A percentile compares a stretch with the other conserved stretches of the same genome.
These are phyloP conservation scores for Passer montanus DNA, from an alignment of 2,113 vertebrate genomes.

Conservation along the genomic window DNA sequence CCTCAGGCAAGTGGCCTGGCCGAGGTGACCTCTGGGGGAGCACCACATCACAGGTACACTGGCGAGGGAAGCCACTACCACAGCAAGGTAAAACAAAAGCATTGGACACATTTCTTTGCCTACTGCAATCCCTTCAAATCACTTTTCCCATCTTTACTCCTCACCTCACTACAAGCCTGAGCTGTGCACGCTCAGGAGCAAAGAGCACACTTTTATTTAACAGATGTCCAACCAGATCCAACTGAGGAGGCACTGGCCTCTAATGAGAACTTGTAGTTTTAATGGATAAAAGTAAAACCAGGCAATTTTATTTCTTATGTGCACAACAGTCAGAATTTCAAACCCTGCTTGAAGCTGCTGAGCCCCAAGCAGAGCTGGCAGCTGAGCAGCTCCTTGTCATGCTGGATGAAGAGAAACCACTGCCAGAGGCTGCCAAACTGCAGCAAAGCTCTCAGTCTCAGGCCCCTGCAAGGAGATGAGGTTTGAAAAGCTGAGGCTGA, in stretches of 20 bases:
- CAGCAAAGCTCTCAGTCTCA: accelerated
- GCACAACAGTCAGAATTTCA: not conserved
- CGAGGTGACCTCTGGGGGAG: not conserved
- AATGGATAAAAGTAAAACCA: not conserved
- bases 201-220: not conserved
- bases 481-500: not conserved
- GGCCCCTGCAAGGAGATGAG: not conserved
- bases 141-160: not conserved
- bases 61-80: not conserved
- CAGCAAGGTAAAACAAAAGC: not conserved
- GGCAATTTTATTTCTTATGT: not conserved
- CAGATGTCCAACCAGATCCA: accelerated
- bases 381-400: not conserved
- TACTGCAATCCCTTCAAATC: not conserved
- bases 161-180: accelerated
- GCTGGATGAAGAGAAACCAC: not conserved
- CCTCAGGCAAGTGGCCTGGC: accelerated
- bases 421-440: not conserved
- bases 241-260: not conserved
- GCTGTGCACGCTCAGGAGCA: not conserved
- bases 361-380: not conserved
- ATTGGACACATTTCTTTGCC: not conserved
- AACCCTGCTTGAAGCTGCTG: not conserved
- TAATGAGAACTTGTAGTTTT: not conserved
- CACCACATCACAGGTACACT: accelerated